A percentile compares a stretch with the other conserved stretches of the same genome.
These are phyloP conservation scores for Oenanthe oenanthe DNA, from an alignment of 2,113 vertebrate species.

Conservation along the genomic window DNA sequence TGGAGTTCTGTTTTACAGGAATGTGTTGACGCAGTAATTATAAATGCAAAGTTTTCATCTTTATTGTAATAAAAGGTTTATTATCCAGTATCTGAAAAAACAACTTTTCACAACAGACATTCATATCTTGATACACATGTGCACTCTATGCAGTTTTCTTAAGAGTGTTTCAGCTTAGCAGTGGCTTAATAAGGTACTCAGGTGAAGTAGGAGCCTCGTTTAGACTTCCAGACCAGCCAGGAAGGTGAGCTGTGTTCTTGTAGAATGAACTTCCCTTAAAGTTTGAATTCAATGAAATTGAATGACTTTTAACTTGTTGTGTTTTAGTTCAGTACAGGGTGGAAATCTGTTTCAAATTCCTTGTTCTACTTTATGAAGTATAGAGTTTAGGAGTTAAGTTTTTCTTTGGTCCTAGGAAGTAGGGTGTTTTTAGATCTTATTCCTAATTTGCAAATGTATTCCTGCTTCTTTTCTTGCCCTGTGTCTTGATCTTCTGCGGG, in stretches of 20 bases:
- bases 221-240: background rate
- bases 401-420: rapidly evolving
- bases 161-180: background rate
- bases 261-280: background rate
- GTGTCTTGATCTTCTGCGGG: background rate
- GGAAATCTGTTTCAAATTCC: background rate
- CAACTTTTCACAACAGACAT: background rate
- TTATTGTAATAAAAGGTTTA: background rate
- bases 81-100: background rate
- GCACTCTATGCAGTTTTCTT: background rate
- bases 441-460: background rate
- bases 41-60: background rate
- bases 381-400: background rate
- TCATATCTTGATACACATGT: rapidly evolving
- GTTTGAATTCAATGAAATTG: background rate
- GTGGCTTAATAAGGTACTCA: background rate
- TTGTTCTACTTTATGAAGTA: background rate
- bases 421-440: background rate
- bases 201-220: background rate
- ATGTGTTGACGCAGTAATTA: background rate
- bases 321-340: background rate
- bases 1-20: background rate
- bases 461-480: background rate
- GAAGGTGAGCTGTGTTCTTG: background rate
- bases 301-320: background rate